Evolutionary conservation across 2,113 vertebrate species (phyloP).

Genomic region (Thunnus thynnus): DNA sequence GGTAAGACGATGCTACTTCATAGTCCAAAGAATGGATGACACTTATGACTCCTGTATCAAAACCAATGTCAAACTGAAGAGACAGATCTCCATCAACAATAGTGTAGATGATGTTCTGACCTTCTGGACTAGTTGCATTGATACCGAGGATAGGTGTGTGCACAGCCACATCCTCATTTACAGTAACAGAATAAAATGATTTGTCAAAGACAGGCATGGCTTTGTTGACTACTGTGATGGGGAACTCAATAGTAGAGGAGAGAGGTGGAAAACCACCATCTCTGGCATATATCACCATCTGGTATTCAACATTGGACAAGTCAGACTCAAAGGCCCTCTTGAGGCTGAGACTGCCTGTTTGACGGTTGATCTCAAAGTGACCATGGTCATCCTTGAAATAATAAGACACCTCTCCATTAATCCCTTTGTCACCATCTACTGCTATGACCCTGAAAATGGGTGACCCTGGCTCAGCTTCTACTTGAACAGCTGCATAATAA

Average conservation of each 20-base stretch:
- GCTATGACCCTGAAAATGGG: slow-evolving; percentile 92
- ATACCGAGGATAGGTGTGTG: slow-evolving; percentile 94
- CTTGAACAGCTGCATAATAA: slow-evolving; percentile 97
- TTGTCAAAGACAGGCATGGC: slow-evolving; percentile 98
- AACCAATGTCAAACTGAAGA: slow-evolving; percentile 95
- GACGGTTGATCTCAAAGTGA: slow-evolving; percentile 95
- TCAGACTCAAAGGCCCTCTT: slow-evolving; percentile 94
- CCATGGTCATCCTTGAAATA: slow-evolving; percentile 91
- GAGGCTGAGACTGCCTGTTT: slow-evolving; percentile 89
- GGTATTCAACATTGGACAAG: slow-evolving; percentile 94
- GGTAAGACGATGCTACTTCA: slow-evolving; percentile 89
- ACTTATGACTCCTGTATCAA: slow-evolving; percentile 96
- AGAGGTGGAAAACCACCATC: slow-evolving; percentile 92
- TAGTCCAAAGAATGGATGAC: slow-evolving; percentile 93
- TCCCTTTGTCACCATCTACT: slow-evolving; percentile 92
- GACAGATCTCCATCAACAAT: slow-evolving; percentile 93
- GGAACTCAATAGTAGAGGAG: slow-evolving; percentile 90
- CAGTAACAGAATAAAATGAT: slow-evolving; percentile 91
- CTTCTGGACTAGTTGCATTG: slow-evolving; percentile 96
- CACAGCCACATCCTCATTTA: slow-evolving; percentile 92
- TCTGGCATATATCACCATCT: slow-evolving; percentile 90
- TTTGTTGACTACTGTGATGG: slow-evolving; percentile 97
- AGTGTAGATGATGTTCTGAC: slow-evolving; percentile 96
- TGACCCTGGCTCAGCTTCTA: slow-evolving; percentile 93
- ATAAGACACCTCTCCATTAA: slow-evolving; percentile 95